A percentile compares a stretch with the other conserved stretches of the same genome.
Evolutionary conservation across 1,140 invertebrate genomes (phyloP).

Genomic region (Drosophila auraria): DNA sequence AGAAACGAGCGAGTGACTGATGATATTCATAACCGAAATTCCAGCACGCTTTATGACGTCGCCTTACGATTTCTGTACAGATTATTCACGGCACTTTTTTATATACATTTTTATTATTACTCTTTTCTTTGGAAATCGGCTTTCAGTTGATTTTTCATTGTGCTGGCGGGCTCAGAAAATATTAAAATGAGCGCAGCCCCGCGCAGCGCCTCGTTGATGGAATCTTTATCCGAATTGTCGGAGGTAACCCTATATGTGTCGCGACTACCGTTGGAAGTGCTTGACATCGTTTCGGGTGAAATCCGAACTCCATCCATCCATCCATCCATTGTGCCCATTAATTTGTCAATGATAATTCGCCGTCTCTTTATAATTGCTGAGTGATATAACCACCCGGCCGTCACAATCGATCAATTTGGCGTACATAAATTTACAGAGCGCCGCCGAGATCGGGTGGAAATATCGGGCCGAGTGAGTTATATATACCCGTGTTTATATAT

Average conservation of each 20-base stretch:
- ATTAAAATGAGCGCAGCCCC: constrained; percentile 64
- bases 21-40: constrained; percentile 72
- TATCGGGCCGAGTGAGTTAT: constrained; percentile 57
- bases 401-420: constrained; percentile 76
- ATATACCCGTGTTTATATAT: constrained; percentile 61
- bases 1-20: constrained; percentile 44
- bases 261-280: constrained; percentile 67
- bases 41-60: constrained; percentile 81
- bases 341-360: constrained; percentile 75
- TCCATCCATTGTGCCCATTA: constrained; percentile 56
- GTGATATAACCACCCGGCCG: constrained; percentile 63
- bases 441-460: constrained; percentile 1
- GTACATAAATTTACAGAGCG: constrained; percentile 49
- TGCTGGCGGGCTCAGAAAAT: constrained; percentile 57
- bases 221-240: constrained; percentile 58
- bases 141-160: constrained; percentile 78
- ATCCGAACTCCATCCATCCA: constrained; percentile 30
- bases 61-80: constrained; percentile 47
- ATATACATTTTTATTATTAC: constrained; percentile 37
- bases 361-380: constrained; percentile 63
- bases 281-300: constrained; percentile 73
- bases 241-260: constrained; percentile 41
- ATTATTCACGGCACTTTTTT: constrained; percentile 50
- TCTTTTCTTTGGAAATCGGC: constrained; percentile 77
- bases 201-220: constrained; percentile 52